Evolutionary conservation across 2,113 vertebrate genomes (phyloP).

Genomic region (Sapajus apella): DNA sequence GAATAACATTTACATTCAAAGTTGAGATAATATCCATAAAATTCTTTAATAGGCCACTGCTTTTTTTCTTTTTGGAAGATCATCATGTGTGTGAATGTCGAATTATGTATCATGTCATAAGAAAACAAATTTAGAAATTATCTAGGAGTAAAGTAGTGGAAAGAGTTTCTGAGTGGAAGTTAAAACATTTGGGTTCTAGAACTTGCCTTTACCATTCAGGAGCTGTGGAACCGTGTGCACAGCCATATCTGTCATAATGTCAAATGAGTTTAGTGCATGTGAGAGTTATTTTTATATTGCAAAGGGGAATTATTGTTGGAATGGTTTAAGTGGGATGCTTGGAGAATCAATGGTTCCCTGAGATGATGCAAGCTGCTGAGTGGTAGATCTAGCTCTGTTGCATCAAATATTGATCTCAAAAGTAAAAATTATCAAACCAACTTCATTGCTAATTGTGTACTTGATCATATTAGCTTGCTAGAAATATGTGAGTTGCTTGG

Average conservation of each 20-base stretch:
- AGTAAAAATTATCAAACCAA: neutral
- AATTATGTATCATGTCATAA: neutral
- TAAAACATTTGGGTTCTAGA: neutral
- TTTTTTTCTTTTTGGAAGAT: neutral
- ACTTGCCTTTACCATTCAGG: neutral
- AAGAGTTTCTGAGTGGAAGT: neutral
- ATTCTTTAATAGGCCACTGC: neutral
- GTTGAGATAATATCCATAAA: neutral
- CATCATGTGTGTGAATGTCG: neutral
- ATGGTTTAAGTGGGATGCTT: neutral
- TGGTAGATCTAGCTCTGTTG: neutral
- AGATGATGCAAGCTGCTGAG: neutral
- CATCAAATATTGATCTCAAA: neutral
- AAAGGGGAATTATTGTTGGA: neutral
- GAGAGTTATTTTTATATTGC: neutral
- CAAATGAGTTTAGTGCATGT: neutral
- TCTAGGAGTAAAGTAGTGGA: neutral
- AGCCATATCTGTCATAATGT: neutral
- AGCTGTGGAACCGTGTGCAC: neutral
- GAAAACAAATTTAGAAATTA: neutral
- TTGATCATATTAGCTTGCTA: neutral
- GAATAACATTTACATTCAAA: neutral
- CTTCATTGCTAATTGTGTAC: neutral
- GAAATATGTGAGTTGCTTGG: neutral
- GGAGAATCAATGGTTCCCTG: neutral